These are phyloP conservation scores for Neodiprion fabricii DNA, from an alignment of 1,140 invertebrate genomes.

Conservation along the genomic window DNA sequence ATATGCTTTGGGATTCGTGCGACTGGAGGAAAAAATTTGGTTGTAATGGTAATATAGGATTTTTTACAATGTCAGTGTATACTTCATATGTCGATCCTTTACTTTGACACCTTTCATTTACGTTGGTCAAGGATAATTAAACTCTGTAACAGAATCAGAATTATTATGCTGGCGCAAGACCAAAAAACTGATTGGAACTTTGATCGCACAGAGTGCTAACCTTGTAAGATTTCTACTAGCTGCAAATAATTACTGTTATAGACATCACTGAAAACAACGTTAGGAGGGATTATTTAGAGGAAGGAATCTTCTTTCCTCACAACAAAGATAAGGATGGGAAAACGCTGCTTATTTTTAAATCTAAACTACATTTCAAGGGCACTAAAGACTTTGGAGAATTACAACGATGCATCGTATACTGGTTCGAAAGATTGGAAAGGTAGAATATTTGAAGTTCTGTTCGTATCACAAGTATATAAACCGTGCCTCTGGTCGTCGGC, in stretches of 20 bases:
- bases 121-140: too few relatives aligned
- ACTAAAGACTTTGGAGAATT: conserved; percentile 75
- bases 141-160: too few relatives aligned
- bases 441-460: conserved; percentile 39
- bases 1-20: conserved; percentile 83
- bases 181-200: too few relatives aligned
- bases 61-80: too few relatives aligned
- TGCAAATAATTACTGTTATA: conserved; percentile 40
- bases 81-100: too few relatives aligned
- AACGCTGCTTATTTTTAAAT: conserved; percentile 76
- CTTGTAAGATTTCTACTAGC: too few relatives aligned
- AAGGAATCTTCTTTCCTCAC: conserved; percentile 77
- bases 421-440: conserved; percentile 85
- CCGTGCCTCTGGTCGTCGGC: too few relatives aligned
- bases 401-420: conserved; percentile 85
- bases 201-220: too few relatives aligned
- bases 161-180: too few relatives aligned
- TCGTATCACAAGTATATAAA: too few relatives aligned
- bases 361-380: conserved; percentile 79
- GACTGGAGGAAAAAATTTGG: conserved; percentile 84
- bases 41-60: conserved; percentile 71
- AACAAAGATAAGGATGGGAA: conserved; percentile 84
- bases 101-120: too few relatives aligned
- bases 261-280: conserved; percentile 75
- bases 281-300: conserved; percentile 74